These are phyloP conservation scores for Amiota mariae DNA, from an alignment of 2,888 invertebrate genomes.

Conservation along the genomic window DNA sequence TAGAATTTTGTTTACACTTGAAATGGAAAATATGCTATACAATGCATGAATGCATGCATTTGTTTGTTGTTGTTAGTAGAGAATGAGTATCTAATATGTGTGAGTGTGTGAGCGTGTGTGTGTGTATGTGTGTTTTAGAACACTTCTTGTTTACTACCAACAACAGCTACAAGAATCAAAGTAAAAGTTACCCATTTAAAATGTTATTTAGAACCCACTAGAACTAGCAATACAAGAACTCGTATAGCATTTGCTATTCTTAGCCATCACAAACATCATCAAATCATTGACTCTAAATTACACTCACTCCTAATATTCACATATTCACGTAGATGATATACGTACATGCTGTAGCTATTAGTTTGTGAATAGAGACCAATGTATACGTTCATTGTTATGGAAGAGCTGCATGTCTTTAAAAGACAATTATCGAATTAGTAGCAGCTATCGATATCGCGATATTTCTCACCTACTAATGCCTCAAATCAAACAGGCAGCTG, in stretches of 20 bases:
- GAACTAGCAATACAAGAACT: not conserved
- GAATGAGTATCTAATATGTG: conserved; percentile 42
- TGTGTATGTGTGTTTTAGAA: conserved; percentile 5
- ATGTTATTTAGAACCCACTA: not conserved
- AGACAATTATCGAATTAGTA: conserved; percentile 2
- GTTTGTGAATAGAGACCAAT: not conserved
- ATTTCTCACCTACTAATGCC: not conserved
- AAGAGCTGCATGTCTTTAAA: not conserved
- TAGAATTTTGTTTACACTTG: conserved; percentile 66
- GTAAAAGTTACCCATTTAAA: conserved; percentile 10
- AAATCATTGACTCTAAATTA: not conserved
- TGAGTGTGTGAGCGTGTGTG: not conserved
- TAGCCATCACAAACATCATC: not conserved
- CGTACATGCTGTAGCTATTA: not conserved
- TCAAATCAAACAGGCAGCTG: not conserved
- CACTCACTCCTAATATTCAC: not conserved
- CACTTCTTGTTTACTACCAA: not conserved
- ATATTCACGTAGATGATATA: too few relatives aligned
- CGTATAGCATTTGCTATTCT: not conserved
- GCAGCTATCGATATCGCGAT: not conserved
- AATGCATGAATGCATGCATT: conserved; percentile 48
- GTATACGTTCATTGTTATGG: not conserved
- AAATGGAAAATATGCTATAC: conserved; percentile 66
- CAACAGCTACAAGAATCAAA: not conserved
- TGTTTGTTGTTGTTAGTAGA: not conserved